These are phyloP conservation scores for Clupea harengus DNA, from an alignment of 2,113 vertebrate species.

Conservation along the genomic window DNA sequence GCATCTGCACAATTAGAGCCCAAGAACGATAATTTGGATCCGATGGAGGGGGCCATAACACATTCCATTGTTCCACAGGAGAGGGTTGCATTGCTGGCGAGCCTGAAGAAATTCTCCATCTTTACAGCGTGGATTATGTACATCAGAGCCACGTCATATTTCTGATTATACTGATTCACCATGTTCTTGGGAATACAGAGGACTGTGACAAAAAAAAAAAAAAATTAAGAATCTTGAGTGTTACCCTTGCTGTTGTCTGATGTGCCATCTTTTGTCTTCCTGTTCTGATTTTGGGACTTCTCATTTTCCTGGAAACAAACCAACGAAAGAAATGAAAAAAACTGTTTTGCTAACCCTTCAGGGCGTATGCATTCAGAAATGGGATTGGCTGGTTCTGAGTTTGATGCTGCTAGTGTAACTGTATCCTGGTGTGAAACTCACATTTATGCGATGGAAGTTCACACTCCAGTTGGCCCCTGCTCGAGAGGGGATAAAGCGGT, in stretches of 20 bases:
- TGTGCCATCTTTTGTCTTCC: slow-evolving; percentile 96
- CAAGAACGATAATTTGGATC: not conserved
- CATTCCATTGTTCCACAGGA: not conserved
- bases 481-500: slow-evolving; percentile 95
- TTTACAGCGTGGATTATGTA: not conserved
- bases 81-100: not conserved
- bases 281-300: slow-evolving; percentile 95
- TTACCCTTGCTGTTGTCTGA: slow-evolving; percentile 94
- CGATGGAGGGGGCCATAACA: not conserved
- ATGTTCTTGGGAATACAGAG: too few relatives aligned
- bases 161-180: too few relatives aligned
- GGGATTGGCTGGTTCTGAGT: not conserved
- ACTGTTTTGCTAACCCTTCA: not conserved
- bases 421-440: slow-evolving; percentile 53
- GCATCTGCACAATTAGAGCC: slow-evolving; percentile 37
- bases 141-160: too few relatives aligned
- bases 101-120: not conserved
- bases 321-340: too few relatives aligned
- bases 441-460: slow-evolving; percentile 97
- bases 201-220: slow-evolving; percentile 6
- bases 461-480: slow-evolving; percentile 98
- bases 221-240: not conserved
- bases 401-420: slow-evolving; percentile 1
- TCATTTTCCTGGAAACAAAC: slow-evolving; percentile 86
- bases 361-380: not conserved